A percentile compares a stretch with the other conserved stretches of the same genome.
Evolutionary conservation across 1,140 invertebrate species (phyloP).

Genomic region (Leptoteleia sp.): DNA sequence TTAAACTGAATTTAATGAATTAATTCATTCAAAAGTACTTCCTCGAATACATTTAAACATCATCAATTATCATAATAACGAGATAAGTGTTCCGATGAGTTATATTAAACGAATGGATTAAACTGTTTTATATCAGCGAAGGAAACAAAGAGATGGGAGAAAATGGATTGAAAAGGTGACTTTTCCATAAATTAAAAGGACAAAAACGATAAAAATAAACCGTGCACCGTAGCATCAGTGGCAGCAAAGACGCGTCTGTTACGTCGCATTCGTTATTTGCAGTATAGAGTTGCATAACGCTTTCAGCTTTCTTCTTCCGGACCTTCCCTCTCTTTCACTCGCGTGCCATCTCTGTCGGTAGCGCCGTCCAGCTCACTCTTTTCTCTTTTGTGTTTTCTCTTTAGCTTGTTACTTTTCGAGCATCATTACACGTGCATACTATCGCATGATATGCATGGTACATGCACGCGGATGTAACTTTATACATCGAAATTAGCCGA

Average conservation of each 20-base stretch:
- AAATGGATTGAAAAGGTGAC: too few relatives aligned
- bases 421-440: slow-evolving; percentile 53
- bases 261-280: slow-evolving; percentile 61
- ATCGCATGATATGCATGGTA: slow-evolving; percentile 49
- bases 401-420: slow-evolving; percentile 44
- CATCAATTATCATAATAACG: too few relatives aligned
- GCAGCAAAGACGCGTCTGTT: slow-evolving; percentile 49
- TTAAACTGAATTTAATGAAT: too few relatives aligned
- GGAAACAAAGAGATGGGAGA: too few relatives aligned
- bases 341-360: slow-evolving; percentile 11
- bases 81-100: too few relatives aligned
- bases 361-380: slow-evolving; percentile 7
- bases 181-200: too few relatives aligned
- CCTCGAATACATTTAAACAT: too few relatives aligned
- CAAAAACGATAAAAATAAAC: slow-evolving; percentile 25
- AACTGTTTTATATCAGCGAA: too few relatives aligned
- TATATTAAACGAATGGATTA: too few relatives aligned
- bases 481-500: slow-evolving; percentile 42
- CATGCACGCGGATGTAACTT: slow-evolving; percentile 48
- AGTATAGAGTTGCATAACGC: slow-evolving; percentile 61
- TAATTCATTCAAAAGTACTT: too few relatives aligned
- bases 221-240: slow-evolving; percentile 22
- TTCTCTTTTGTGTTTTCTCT: slow-evolving; percentile 61
- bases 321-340: slow-evolving; percentile 50
- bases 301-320: slow-evolving; percentile 67